These are phyloP conservation scores for Listronotus bonariensis DNA, from an alignment of 1,140 invertebrate genomes.

Conservation along the genomic window DNA sequence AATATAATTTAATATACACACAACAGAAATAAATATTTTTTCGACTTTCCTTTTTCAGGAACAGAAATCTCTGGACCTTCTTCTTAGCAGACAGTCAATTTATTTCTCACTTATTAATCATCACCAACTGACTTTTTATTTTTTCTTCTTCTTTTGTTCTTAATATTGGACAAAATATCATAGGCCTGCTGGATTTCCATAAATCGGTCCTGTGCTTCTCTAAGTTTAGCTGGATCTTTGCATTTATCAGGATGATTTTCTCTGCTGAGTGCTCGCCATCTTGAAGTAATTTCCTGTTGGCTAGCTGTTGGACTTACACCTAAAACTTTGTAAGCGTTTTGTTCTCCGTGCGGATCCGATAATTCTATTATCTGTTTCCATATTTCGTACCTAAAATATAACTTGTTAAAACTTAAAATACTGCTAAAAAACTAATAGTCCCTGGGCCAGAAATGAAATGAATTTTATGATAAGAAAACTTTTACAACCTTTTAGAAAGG, in stretches of 20 bases:
- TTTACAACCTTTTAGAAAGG: too few relatives aligned
- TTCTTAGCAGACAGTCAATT: too few relatives aligned
- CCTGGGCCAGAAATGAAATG: too few relatives aligned
- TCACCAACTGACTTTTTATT: slow-evolving; percentile 67
- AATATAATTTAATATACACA: too few relatives aligned
- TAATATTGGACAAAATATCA: slow-evolving; percentile 84
- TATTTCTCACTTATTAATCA: slow-evolving; percentile 3
- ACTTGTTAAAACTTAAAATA: neutral
- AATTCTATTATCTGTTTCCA: slow-evolving; percentile 87
- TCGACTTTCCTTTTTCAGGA: too few relatives aligned
- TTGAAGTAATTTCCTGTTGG: slow-evolving; percentile 82
- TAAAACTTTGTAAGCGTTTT: slow-evolving; percentile 85
- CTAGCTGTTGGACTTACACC: slow-evolving; percentile 74
- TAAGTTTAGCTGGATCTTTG: slow-evolving; percentile 68
- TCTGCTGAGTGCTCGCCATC: slow-evolving; percentile 81
- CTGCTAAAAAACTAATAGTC: neutral
- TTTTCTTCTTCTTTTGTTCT: slow-evolving; percentile 69
- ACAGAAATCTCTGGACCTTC: too few relatives aligned
- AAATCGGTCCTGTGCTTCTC: slow-evolving; percentile 80
- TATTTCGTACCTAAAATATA: slow-evolving; percentile 63
- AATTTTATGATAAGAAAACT: too few relatives aligned
- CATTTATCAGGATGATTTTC: slow-evolving; percentile 93
- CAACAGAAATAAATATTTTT: too few relatives aligned
- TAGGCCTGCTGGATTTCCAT: slow-evolving; percentile 94
- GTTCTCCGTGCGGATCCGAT: slow-evolving; percentile 86